Evolutionary conservation across 2,888 invertebrate species (phyloP).

Genomic region (Pollenia griseotomentosa): DNA sequence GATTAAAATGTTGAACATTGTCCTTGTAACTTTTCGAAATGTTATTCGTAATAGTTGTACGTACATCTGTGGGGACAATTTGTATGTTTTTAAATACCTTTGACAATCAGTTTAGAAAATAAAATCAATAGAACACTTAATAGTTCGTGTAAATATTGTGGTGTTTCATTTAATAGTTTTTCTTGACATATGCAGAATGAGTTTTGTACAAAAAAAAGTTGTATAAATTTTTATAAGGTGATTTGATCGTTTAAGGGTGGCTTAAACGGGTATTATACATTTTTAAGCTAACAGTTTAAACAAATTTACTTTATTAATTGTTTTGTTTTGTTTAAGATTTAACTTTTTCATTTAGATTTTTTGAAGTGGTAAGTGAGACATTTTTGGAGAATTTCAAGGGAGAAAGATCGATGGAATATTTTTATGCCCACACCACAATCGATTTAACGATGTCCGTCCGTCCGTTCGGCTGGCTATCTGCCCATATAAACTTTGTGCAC

Average conservation of each 20-base stretch:
- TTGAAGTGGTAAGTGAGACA: too few relatives aligned
- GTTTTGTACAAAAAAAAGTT: not conserved
- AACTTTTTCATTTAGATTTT: too few relatives aligned
- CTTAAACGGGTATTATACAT: not conserved
- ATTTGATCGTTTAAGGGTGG: not conserved
- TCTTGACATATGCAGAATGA: not conserved
- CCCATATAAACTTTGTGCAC: too few relatives aligned
- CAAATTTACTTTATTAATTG: too few relatives aligned
- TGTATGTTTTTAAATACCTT: not conserved
- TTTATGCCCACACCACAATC: too few relatives aligned
- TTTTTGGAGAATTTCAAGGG: too few relatives aligned
- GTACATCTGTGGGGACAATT: not conserved
- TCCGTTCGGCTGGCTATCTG: too few relatives aligned
- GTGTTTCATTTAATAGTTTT: not conserved
- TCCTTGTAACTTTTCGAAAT: conserved; percentile 1
- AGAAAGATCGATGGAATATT: too few relatives aligned
- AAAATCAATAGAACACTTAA: conserved; percentile 11
- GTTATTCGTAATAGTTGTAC: not conserved
- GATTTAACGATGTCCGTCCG: too few relatives aligned
- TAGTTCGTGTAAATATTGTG: conserved; percentile 8
- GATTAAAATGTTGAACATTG: not conserved
- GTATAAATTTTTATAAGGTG: not conserved
- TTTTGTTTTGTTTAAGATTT: too few relatives aligned
- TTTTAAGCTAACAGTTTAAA: too few relatives aligned
- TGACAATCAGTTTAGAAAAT: conserved; percentile 1